Evolutionary conservation across 1,140 invertebrate genomes (phyloP).

Genomic region (Diabrotica undecimpunctata): DNA sequence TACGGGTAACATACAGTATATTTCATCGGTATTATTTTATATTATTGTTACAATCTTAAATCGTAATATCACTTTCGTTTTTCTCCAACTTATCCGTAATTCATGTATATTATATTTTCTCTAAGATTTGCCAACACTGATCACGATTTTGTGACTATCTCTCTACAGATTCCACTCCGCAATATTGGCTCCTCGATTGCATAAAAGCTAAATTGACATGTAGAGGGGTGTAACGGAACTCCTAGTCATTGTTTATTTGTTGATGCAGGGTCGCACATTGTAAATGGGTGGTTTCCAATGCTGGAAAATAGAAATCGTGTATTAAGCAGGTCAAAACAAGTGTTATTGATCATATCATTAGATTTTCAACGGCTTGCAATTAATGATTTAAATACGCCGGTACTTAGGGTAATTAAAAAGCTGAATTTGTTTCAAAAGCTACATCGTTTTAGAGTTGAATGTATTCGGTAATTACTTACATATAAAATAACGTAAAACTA

Average conservation of each 20-base stretch:
- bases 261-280: not conserved
- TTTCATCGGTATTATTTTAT: no score
- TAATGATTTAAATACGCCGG: no score
- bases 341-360: no score
- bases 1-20: no score
- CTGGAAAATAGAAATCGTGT: no score
- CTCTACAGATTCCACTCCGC: not conserved
- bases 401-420: no score
- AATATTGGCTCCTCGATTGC: constrained; percentile 6
- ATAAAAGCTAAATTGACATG: constrained; percentile 5
- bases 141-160: not conserved
- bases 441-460: no score
- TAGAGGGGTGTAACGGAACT: not conserved
- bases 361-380: no score
- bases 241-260: constrained; percentile 3
- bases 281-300: not conserved
- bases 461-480: no score
- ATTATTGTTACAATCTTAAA: not conserved
- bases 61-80: not conserved
- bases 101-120: not conserved
- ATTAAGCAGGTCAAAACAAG: no score
- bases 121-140: not conserved
- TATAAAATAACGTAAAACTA: no score
- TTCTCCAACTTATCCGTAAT: not conserved
- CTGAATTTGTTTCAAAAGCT: no score